phyloP scores from a whole-genome alignment of 2,888 invertebrate species.

The Chloroclystis v-ata region DNA sequence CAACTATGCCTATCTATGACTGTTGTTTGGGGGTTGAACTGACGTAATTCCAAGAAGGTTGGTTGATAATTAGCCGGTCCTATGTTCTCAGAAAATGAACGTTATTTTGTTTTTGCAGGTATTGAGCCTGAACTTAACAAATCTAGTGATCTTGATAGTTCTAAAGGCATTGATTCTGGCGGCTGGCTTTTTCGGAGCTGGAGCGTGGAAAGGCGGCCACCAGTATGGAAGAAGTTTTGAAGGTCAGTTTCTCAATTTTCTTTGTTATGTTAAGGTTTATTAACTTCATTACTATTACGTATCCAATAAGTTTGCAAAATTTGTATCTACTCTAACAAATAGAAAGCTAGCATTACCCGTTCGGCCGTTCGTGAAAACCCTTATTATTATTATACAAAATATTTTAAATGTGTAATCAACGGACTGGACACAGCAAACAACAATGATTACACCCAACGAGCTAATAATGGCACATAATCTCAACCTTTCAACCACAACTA shows the following conservation, averaged over 20 bases:
- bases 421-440: background rate
- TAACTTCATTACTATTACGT: background rate
- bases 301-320: background rate
- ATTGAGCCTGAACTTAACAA: constrained; percentile 89
- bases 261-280: background rate
- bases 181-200: constrained; percentile 86
- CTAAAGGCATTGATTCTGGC: constrained; percentile 90
- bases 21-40: background rate
- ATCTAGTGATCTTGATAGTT: constrained; percentile 86
- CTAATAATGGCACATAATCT: constrained; percentile 6
- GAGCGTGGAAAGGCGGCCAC: constrained; percentile 80
- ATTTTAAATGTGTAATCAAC: background rate
- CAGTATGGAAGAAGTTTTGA: constrained; percentile 79
- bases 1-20: too few relatives aligned
- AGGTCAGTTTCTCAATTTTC: constrained; percentile 45
- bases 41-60: background rate
- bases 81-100: constrained; percentile 8
- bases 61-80: constrained; percentile 14
- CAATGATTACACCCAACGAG: background rate
- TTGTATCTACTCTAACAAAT: background rate
- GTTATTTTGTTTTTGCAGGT: constrained; percentile 67
- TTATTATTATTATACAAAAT: too few relatives aligned
- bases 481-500: constrained; percentile 7
- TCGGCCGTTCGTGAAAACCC: too few relatives aligned
- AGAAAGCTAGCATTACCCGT: too few relatives aligned